Evolutionary conservation across 2,113 vertebrate species (phyloP).

Genomic region (Neolamprologus caudopunctatus): DNA sequence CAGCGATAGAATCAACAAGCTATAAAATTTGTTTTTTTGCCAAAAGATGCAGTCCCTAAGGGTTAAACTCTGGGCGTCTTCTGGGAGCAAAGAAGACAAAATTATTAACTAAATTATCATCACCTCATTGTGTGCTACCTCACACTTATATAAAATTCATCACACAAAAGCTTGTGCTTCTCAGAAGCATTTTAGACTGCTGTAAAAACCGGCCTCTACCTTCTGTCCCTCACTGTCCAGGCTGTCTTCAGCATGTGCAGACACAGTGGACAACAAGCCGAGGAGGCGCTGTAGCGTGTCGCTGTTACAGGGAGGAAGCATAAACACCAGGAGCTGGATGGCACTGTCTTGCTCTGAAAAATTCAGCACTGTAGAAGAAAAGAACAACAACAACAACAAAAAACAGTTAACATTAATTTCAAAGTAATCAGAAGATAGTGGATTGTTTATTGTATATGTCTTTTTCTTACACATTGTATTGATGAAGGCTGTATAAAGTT

Average conservation of each 20-base stretch:
- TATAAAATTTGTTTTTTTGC: not conserved
- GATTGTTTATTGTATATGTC: not conserved
- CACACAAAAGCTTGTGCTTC: not conserved
- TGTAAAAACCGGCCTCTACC: slow-evolving; percentile 55
- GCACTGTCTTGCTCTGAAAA: slow-evolving; percentile 77
- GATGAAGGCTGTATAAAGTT: slow-evolving; percentile 94
- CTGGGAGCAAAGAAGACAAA: not conserved
- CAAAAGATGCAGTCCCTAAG: not conserved
- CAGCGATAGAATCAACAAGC: not conserved
- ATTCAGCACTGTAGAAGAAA: slow-evolving; percentile 80
- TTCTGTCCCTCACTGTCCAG: slow-evolving; percentile 77
- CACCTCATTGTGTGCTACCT: not conserved
- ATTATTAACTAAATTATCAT: not conserved
- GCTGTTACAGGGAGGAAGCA: slow-evolving; percentile 94
- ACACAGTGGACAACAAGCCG: slow-evolving; percentile 87
- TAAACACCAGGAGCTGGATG: slow-evolving; percentile 88
- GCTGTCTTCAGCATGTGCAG: slow-evolving; percentile 80
- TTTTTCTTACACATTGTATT: slow-evolving; percentile 81
- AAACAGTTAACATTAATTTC: not conserved
- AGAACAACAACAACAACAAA: not conserved
- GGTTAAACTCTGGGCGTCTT: not conserved
- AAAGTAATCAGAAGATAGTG: not conserved
- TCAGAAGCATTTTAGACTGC: not conserved
- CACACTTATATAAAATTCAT: not conserved
- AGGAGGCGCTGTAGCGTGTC: slow-evolving; percentile 93